Evolutionary conservation across 1,140 invertebrate species (phyloP), one percentile per base, ranked within the genome.

Genomic region (Cydia fagiglandana): DNA sequence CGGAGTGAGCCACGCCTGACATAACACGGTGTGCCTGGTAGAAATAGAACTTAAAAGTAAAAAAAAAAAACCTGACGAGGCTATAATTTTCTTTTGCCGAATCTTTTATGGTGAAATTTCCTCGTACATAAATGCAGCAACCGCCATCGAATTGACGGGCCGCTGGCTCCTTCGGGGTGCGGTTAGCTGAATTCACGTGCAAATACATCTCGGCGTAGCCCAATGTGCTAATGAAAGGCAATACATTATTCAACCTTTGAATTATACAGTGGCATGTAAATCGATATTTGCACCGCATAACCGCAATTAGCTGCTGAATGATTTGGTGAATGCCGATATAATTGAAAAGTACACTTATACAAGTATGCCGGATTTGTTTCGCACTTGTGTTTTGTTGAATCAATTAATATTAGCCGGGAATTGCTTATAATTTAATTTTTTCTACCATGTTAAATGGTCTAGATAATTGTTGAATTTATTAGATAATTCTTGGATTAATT

Each of bases 191-290:
- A 90, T 91, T 92, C 91, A 91, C 87, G 91, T 92, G 89, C 89
- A 91, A 92, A 92, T 91, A 91, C 86, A 86, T 83, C 90, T 86
- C 85, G 86, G 86, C 85, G 84, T 88, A 89, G 86, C 81, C 88
- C 89, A 87, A 92, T 91, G 91, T 91, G 90, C 89, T 92, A 92
- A 92, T 92, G 91, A 92, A 92, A 91, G 90, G 88, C 87, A 88
- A 92, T 92, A 92, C 91, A 92, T 92, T 91, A 92, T 92, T 92
- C 90, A 92, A 87, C 87, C 88, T 86, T 88, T 89, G 88, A 91
- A 91, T 91, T 93, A 93, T 91, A 93, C 91, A 90, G 89, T 87
- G 89, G 86, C 89, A 91, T 92, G 89, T 91, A 91, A 91, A 93
- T 93, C 91, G 90, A 93, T 91, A 91, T 88, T 91, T 91, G 89